These are phyloP conservation scores for Xenopus petersii DNA, from an alignment of 2,797 vertebrate genomes.

Conservation along the genomic window DNA sequence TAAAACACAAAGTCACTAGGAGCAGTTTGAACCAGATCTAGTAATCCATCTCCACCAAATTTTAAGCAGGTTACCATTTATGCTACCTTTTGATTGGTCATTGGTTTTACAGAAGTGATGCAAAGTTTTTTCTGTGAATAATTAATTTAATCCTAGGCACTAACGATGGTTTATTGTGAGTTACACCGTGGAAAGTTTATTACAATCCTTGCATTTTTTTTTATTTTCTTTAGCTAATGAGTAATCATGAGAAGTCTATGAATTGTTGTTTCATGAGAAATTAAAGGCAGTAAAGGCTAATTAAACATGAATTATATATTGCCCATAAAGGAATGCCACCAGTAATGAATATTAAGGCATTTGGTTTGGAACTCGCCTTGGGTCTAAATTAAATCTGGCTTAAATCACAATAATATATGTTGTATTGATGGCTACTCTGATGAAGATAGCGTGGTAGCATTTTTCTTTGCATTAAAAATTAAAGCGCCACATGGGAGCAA, in stretches of 20 bases:
- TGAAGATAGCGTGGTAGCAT: neutral
- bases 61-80: no score
- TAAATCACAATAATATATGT: constrained; percentile 30
- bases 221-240: constrained; percentile 39
- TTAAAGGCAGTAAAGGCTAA: constrained; percentile 40
- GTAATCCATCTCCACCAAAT: no score
- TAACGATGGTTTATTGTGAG: no score
- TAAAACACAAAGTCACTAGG: no score
- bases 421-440: constrained; percentile 15
- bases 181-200: no score
- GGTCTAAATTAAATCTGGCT: constrained; percentile 12
- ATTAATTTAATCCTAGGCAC: no score
- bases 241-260: constrained; percentile 42
- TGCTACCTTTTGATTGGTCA: no score
- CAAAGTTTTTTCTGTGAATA: no score
- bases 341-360: constrained; percentile 36
- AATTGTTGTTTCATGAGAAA: constrained; percentile 45
- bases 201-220: neutral
- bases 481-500: no score
- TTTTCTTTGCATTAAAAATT: no score
- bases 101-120: no score
- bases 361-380: constrained; percentile 8
- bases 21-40: no score
- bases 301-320: constrained; percentile 50
- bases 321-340: constrained; percentile 27